A percentile compares a stretch with the other conserved stretches of the same genome.
These are phyloP conservation scores for Phainopepla nitens DNA, from an alignment of 2,113 vertebrate genomes.

Conservation along the genomic window DNA sequence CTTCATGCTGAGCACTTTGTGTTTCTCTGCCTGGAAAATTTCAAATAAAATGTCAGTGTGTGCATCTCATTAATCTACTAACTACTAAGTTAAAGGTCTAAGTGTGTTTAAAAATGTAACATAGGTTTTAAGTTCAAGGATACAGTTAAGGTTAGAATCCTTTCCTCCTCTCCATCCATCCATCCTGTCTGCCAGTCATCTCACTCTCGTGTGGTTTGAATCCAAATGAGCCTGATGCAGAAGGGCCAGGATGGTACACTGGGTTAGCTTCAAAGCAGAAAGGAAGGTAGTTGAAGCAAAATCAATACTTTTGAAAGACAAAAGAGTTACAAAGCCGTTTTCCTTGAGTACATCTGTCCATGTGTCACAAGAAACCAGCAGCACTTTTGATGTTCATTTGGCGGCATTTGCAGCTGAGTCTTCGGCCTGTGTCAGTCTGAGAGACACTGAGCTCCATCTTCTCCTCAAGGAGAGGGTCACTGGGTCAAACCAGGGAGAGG, in stretches of 20 bases:
- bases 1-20: constrained; percentile 53
- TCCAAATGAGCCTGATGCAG: constrained; percentile 1
- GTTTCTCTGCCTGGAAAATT: constrained; percentile 56
- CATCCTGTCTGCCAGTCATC: background rate
- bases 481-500: background rate
- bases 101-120: constrained; percentile 56
- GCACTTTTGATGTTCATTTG: background rate
- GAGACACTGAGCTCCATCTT: background rate
- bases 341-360: background rate
- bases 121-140: constrained; percentile 40
- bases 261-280: background rate
- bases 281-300: constrained; percentile 1
- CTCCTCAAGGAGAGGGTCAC: background rate
- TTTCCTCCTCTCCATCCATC: background rate
- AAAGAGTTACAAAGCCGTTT: constrained; percentile 8
- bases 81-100: constrained; percentile 51
- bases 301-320: constrained; percentile 30
- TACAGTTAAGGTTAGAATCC: constrained; percentile 9
- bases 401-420: background rate
- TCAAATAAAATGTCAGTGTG: constrained; percentile 65
- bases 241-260: background rate
- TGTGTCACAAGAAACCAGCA: background rate
- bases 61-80: constrained; percentile 67
- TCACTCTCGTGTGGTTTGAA: background rate
- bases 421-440: background rate